Evolutionary conservation across 2,113 vertebrate species (phyloP).

Genomic region (Platichthys flesus): DNA sequence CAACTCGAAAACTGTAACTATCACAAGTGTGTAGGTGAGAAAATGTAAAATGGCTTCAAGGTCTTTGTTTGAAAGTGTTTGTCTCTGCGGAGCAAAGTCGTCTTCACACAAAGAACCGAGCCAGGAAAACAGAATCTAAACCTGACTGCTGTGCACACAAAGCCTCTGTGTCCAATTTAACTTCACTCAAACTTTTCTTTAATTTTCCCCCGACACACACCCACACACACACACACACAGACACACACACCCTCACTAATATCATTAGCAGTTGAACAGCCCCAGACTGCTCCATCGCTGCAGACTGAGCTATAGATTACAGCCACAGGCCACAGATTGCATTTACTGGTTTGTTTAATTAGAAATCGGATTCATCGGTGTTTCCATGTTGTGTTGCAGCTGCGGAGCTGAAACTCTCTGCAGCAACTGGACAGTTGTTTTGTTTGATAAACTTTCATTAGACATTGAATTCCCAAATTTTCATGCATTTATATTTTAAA

Average conservation of each 20-base stretch:
- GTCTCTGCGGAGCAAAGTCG: too few species aligned
- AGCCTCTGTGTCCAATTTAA: slow-evolving; percentile 6
- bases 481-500: too few species aligned
- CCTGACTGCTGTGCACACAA: background rate
- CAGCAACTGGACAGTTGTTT: too few species aligned
- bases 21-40: too few species aligned
- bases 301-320: slow-evolving; percentile 52
- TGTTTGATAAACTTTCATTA: too few species aligned
- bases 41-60: too few species aligned
- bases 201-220: slow-evolving; percentile 17
- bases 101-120: too few species aligned
- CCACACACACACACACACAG: background rate
- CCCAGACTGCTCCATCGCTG: slow-evolving; percentile 5
- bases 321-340: slow-evolving; percentile 39
- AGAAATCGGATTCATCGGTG: slow-evolving; percentile 49
- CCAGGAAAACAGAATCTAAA: background rate
- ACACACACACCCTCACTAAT: slow-evolving; percentile 5
- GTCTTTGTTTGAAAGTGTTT: too few species aligned
- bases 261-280: slow-evolving; percentile 17
- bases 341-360: slow-evolving; percentile 49
- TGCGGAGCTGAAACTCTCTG: too few species aligned
- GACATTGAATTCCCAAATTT: too few species aligned
- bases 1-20: too few species aligned
- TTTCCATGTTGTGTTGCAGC: slow-evolving; percentile 21
- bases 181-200: slow-evolving; percentile 27